phyloP scores from a whole-genome alignment of 1,140 invertebrate genomes.

The Cotesia vestalis region DNA sequence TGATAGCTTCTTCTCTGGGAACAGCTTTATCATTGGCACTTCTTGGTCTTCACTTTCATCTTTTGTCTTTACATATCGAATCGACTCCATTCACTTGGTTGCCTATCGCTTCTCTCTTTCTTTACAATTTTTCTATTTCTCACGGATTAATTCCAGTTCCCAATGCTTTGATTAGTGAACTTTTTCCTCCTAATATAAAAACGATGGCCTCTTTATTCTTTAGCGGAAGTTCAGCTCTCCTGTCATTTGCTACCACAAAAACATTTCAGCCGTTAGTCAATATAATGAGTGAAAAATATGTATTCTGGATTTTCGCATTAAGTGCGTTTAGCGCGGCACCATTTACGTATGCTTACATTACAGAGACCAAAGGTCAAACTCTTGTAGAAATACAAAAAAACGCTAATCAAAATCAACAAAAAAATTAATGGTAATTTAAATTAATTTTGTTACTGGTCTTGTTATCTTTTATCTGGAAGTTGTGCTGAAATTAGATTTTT shows the following conservation, averaged over 20 bases:
- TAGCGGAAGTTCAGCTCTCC: constrained; percentile 61
- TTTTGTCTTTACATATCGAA: constrained; percentile 48
- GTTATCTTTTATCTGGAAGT: too few relatives aligned
- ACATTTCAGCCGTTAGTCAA: constrained; percentile 65
- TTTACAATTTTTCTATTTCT: constrained; percentile 51
- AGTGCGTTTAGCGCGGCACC: constrained; percentile 64
- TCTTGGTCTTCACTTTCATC: constrained; percentile 63
- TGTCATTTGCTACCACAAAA: constrained; percentile 70
- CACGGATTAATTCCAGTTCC: constrained; percentile 58
- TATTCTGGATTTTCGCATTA: constrained; percentile 68
- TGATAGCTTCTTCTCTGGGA: constrained; percentile 53
- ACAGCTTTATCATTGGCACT: constrained; percentile 51
- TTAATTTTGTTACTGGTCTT: too few relatives aligned
- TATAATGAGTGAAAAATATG: constrained; percentile 51
- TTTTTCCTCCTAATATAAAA: constrained; percentile 60
- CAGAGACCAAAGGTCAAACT: constrained; percentile 73
- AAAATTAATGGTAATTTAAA: too few relatives aligned
- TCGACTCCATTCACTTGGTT: constrained; percentile 57
- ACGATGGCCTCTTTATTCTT: constrained; percentile 64
- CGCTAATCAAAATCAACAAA: constrained; percentile 15
- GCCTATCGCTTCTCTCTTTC: constrained; percentile 52
- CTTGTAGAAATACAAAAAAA: constrained; percentile 69
- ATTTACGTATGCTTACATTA: constrained; percentile 67
- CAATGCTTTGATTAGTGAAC: constrained; percentile 57
- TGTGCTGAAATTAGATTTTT: too few relatives aligned